Base-by-base conservation (phyloP, 2,888 invertebrate genomes). In the Drosophila macrospina region DNA sequence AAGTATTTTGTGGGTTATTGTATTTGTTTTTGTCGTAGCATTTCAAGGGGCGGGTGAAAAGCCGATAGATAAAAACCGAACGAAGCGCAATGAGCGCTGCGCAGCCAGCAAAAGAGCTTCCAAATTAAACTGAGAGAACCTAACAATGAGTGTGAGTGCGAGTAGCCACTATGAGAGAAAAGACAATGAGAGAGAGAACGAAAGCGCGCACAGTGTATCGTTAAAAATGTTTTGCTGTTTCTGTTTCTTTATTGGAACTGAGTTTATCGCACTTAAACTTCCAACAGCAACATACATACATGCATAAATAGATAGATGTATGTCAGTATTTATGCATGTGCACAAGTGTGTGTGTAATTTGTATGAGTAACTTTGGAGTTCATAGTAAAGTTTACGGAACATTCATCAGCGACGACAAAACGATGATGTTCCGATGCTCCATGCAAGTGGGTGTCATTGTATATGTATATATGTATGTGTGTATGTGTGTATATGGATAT, bases 41-140 rank as follows among this genome's bases (percentile, higher is more conserved):
- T 59, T 56, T 57, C 44, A 59, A 24, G 59, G 69, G 64, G 66
- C 62, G 62, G 69, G 54, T 63, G 42, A 60, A 60, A 56, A 64
- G 64, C 59, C 69, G 55, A 68, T 86, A 81, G 82, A 84, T 80
- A 84, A 70, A 83, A 80, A 62, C 34, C 48, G 67, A 80, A 61
- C 68, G 52, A 59, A 59, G 68, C 69, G 60, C 61, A 76, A 59
- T 65, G 69, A 74, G 74, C 44, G 62, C 11, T 42, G 76, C 69
- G 74, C 74, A 75, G 51, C 34, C 47, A 59, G 26, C 39, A 66
- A 48, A 64, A 16, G 28, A 36, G 39, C 39, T 10, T 4, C 36
- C 57, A 45, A 59, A 37, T 36, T 5, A 13, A 39, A 39, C 4
- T 36, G 54, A 48, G 51, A 56, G 42, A 42, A 20, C 57, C 55